Evolutionary conservation across 2,113 vertebrate genomes (phyloP).

Genomic region (Oncorhynchus tshawytscha): DNA sequence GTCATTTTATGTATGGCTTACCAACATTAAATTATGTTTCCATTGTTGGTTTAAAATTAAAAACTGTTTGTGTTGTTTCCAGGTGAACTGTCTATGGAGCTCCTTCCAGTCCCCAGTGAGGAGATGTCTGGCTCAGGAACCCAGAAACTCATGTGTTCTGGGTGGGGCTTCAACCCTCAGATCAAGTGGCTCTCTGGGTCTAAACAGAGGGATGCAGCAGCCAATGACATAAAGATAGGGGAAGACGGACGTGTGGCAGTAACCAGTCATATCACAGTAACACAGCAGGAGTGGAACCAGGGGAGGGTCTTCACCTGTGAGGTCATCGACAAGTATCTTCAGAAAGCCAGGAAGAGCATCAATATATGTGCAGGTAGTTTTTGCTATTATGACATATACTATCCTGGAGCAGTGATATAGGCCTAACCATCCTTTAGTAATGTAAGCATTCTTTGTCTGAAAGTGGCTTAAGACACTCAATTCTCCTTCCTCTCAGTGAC

Average conservation of each 20-base stretch:
- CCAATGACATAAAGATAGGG: slow-evolving; percentile 23
- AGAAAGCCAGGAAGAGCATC: slow-evolving; percentile 11
- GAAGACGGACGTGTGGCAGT: slow-evolving; percentile 49
- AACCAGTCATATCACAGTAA: slow-evolving; percentile 48
- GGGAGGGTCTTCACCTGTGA: slow-evolving; percentile 54
- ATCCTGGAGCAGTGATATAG: no score
- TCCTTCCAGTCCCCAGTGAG: slow-evolving; percentile 39
- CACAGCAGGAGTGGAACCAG: slow-evolving; percentile 52
- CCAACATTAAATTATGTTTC: background rate
- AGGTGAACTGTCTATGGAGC: slow-evolving; percentile 56
- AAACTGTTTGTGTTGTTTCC: background rate
- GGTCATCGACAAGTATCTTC: slow-evolving; percentile 40
- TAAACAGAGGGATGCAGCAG: accelerated
- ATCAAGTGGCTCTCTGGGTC: slow-evolving; percentile 54
- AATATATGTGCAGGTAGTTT: slow-evolving; percentile 63
- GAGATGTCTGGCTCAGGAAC: background rate
- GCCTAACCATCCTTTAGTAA: no score
- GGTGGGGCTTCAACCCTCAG: slow-evolving; percentile 58
- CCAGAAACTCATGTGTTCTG: slow-evolving; percentile 58
- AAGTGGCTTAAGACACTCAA: background rate
- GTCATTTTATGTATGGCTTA: no score
- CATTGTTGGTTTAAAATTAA: background rate
- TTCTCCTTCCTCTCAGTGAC: slow-evolving; percentile 44
- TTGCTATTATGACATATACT: background rate
- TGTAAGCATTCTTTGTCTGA: background rate